These are phyloP conservation scores for Petrophora chlorosata DNA, from an alignment of 2,888 invertebrate species.

Conservation along the genomic window DNA sequence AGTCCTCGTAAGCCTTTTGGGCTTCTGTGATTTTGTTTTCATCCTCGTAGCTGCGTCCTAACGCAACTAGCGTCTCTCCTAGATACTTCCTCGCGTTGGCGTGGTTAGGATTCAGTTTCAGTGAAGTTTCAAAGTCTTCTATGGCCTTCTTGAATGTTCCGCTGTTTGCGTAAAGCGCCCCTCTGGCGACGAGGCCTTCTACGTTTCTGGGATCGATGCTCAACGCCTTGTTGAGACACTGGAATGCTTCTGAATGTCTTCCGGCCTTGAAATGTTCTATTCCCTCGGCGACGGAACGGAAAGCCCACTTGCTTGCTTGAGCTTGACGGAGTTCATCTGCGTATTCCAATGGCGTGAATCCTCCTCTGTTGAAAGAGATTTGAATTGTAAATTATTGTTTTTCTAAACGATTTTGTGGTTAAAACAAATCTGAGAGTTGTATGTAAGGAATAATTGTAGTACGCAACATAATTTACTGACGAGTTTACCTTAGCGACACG, in stretches of 20 bases:
- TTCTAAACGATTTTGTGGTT: no score
- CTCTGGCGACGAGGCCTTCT: slow-evolving; percentile 95
- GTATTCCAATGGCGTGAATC: slow-evolving; percentile 91
- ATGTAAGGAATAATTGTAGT: no score
- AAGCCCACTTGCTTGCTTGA: slow-evolving; percentile 97
- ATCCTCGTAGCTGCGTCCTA: slow-evolving; percentile 94
- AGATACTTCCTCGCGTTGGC: slow-evolving; percentile 97
- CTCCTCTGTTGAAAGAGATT: slow-evolving; percentile 78
- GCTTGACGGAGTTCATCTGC: slow-evolving; percentile 93
- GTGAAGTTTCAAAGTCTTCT: slow-evolving; percentile 96
- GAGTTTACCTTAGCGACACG: slow-evolving; percentile 87
- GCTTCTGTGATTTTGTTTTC: slow-evolving; percentile 94
- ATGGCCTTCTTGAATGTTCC: slow-evolving; percentile 97
- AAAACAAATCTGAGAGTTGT: no score
- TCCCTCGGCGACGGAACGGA: slow-evolving; percentile 96
- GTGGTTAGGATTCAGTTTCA: slow-evolving; percentile 94
- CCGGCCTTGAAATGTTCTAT: slow-evolving; percentile 97
- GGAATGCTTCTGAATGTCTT: slow-evolving; percentile 96
- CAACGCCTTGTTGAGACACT: slow-evolving; percentile 96
- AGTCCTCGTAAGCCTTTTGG: slow-evolving; percentile 92
- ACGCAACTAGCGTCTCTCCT: slow-evolving; percentile 95
- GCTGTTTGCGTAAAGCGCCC: slow-evolving; percentile 96
- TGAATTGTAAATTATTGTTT: slow-evolving; percentile 1
- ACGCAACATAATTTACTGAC: no score
- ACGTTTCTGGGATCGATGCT: slow-evolving; percentile 96